Conservation (phyloP, 1,140 invertebrate species). For the Penaeus chinensis region DNA sequence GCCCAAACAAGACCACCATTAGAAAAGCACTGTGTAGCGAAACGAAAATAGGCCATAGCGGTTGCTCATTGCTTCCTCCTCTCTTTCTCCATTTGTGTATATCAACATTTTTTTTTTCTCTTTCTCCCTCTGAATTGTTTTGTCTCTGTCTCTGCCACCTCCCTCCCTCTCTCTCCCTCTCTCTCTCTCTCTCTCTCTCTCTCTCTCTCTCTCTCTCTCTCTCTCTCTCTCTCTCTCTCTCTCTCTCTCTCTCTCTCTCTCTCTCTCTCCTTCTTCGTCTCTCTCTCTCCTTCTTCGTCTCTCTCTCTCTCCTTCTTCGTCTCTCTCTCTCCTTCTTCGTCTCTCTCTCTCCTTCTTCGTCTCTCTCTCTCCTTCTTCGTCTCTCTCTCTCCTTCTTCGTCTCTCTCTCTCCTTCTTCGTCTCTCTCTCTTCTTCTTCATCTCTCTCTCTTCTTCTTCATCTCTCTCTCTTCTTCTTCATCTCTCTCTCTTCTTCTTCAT, state of each 20-base stretch:
- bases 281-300: no score
- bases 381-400: not conserved
- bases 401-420: not conserved
- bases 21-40: no score
- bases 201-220: not conserved
- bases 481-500: no score
- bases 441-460: no score
- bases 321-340: no score
- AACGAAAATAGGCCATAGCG: not conserved
- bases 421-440: not conserved
- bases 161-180: not conserved
- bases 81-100: not conserved
- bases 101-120: not conserved
- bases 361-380: not conserved
- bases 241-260: not conserved
- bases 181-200: no score
- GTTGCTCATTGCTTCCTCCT: not conserved
- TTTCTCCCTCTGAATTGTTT: constrained; percentile 1
- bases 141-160: not conserved
- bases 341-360: no score
- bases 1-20: no score
- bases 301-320: no score
- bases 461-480: no score
- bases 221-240: not conserved
- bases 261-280: no score